A percentile compares a stretch with the other conserved stretches of the same genome.
Evolutionary conservation across 2,113 vertebrate species (phyloP).

Genomic region (Cyanoramphus novaezelandiae): DNA sequence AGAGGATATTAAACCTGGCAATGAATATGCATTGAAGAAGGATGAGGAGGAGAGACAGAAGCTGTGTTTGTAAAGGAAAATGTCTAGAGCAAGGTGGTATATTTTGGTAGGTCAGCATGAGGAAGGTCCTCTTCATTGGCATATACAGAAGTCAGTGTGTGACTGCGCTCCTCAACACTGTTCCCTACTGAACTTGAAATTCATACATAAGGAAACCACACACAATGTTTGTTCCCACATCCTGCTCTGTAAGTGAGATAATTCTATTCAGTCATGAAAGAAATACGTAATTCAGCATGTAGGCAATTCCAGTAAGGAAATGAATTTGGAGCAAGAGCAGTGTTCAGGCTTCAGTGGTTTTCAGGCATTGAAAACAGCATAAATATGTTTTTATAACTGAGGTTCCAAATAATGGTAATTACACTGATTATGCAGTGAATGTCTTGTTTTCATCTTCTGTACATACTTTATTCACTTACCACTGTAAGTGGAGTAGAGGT

Average conservation of each 20-base stretch:
- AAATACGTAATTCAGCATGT: neutral
- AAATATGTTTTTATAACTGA: neutral
- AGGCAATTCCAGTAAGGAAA: neutral
- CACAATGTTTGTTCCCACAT: neutral
- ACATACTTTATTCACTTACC: neutral
- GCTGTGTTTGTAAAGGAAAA: neutral
- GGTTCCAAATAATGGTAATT: neutral
- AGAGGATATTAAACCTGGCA: neutral
- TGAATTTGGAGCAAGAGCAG: neutral
- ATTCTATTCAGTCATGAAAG: neutral
- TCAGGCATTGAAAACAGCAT: neutral
- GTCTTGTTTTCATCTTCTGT: slow-evolving; percentile 12
- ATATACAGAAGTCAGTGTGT: neutral
- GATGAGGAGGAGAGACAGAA: neutral
- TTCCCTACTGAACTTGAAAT: neutral
- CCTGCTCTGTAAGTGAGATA: neutral
- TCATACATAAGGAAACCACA: neutral
- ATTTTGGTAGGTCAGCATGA: neutral
- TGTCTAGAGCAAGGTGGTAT: neutral
- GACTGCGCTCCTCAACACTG: neutral
- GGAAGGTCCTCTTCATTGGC: neutral
- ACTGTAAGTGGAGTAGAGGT: neutral
- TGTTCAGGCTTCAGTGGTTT: neutral
- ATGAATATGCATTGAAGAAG: neutral
- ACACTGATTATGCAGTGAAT: neutral